A percentile compares a stretch with the other conserved stretches of the same genome.
These are phyloP conservation scores for Pelobates cultripes DNA, from an alignment of 2,797 vertebrate species.

Conservation along the genomic window DNA sequence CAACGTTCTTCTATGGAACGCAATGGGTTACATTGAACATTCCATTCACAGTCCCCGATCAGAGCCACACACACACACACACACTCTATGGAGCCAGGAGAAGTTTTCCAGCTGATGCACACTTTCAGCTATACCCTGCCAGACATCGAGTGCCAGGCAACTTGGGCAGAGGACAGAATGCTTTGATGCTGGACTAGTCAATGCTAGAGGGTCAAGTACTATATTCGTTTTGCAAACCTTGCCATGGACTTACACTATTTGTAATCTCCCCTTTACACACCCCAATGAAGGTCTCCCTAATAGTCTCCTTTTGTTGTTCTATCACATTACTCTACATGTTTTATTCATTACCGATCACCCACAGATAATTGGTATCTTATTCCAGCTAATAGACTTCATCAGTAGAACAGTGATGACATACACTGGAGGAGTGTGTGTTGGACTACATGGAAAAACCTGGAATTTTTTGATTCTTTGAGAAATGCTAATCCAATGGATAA, in stretches of 20 bases:
- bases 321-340: not conserved
- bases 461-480: no score
- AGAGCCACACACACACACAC: no score
- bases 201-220: no score
- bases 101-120: slow-evolving; percentile 14
- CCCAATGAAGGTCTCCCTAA: not conserved
- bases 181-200: not conserved
- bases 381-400: not conserved
- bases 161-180: not conserved
- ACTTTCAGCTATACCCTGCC: not conserved
- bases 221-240: no score
- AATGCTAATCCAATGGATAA: no score
- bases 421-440: no score
- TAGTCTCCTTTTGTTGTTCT: not conserved
- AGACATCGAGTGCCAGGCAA: not conserved
- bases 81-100: not conserved
- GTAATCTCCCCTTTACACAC: not conserved
- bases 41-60: no score
- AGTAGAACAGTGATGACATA: no score
- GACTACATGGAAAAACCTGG: no score
- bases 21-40: not conserved
- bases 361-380: not conserved
- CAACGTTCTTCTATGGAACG: not conserved
- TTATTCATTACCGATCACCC: not conserved
- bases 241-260: not conserved